Evolutionary conservation across 2,797 vertebrate species (phyloP).

Genomic region (Cossypha caffra): DNA sequence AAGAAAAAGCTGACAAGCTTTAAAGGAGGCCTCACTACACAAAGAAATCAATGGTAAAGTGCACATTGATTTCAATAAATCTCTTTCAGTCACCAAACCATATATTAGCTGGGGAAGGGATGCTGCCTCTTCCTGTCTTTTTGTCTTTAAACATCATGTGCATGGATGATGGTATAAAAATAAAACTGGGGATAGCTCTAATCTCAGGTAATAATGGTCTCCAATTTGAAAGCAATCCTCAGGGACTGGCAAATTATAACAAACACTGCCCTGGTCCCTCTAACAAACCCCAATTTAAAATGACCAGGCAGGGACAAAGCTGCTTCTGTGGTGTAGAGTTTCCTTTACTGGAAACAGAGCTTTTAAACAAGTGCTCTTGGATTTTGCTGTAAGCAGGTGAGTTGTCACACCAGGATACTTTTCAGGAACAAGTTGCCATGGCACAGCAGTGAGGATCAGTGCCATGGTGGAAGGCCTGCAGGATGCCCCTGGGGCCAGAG

Average conservation of each 20-base stretch:
- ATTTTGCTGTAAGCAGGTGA: background rate
- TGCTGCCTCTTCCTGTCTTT: background rate
- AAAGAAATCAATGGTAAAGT: conserved; percentile 28
- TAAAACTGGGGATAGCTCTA: background rate
- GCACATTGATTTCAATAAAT: conserved; percentile 27
- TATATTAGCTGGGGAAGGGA: background rate
- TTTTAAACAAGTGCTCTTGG: background rate
- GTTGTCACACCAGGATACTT: background rate
- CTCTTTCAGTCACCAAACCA: background rate
- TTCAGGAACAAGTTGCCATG: background rate
- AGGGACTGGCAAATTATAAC: background rate
- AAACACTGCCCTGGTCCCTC: background rate
- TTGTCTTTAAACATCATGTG: background rate
- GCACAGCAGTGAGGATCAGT: background rate
- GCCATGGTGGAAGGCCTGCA: background rate
- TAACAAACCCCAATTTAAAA: background rate
- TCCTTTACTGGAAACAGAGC: background rate
- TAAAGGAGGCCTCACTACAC: background rate
- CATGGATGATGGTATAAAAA: background rate
- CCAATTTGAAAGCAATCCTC: background rate
- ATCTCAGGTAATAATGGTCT: background rate
- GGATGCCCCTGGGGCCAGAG: background rate
- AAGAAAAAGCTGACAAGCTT: conserved; percentile 21
- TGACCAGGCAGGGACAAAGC: background rate
- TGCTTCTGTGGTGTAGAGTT: background rate